Base-by-base conservation (phyloP, 2,797 vertebrate species). In the Hoplostethus atlanticus region DNA sequence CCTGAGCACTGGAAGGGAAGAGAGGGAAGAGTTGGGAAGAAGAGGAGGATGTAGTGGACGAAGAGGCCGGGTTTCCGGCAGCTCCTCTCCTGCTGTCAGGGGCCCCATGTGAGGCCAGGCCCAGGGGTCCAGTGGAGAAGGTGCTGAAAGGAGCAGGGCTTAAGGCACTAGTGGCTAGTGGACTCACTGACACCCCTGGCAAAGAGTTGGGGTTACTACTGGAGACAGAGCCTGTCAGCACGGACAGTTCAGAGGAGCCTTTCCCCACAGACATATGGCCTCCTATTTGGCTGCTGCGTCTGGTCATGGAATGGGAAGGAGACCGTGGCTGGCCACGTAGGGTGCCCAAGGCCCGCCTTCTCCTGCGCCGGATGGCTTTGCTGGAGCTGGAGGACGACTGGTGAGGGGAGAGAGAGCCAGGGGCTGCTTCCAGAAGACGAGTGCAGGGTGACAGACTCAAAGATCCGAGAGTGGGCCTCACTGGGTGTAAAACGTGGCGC, bases 231-330 rank as follows among this genome's bases (percentile, higher is more conserved):
- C 96, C 93, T 57, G 95, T 92, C 89, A 97, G 90, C 70, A 94
- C 83, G 38, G 96, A 91, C 76, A 96, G 91, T 68, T 97, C 96
- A 36, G 96, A 93, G 71, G 94, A 84, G 55, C 80, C 59, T 86
- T 90, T 92, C 64, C 86, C 72, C 51, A 68, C 51, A 5, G 86
- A 73, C 11, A 87, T 73, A 64, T 77, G 93, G 52, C 85, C 79
- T 50, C 91, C 92, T 3, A 90, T 88, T 80, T 95, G 95, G 89
- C 94, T 94, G 25, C 98, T 99, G 90, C 98, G 95, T 2, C 97
- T 97, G 83, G 97, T 97, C 98, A 99, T 99, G 73, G 97, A 97
- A 92, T 99, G 98, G 0, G 97, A 98, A 46, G 97, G 97, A 80
- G 98, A 99, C 51, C 96, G 94, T 15, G 97, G 94, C 13, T 98